Evolutionary conservation across 2,797 vertebrate genomes (phyloP).

Genomic region (Sebastiscus tertius): DNA sequence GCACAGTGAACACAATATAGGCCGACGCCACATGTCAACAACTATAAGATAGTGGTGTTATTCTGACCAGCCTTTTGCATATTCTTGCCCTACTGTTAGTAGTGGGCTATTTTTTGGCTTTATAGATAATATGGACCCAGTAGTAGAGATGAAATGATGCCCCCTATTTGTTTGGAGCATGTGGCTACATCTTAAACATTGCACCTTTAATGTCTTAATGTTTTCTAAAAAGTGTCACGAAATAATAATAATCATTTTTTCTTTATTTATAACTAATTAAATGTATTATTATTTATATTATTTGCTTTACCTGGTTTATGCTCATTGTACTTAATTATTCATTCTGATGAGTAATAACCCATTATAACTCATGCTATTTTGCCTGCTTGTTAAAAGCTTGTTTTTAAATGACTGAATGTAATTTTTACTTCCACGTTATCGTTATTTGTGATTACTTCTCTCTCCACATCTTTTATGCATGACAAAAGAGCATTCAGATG

Average conservation of each 20-base stretch:
- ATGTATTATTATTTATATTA: no score
- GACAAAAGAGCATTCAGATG: conserved; percentile 11
- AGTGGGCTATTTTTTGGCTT: no score
- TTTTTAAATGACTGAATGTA: background rate
- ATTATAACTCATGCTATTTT: background rate
- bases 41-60: no score
- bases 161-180: background rate
- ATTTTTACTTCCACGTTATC: background rate
- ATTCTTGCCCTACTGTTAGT: no score
- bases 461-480: background rate
- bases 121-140: no score
- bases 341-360: background rate
- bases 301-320: conserved; percentile 5
- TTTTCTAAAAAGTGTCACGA: background rate
- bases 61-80: no score
- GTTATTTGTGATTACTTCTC: background rate
- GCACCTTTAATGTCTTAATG: background rate
- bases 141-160: background rate
- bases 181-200: background rate
- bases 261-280: no score
- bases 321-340: background rate
- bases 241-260: accelerated
- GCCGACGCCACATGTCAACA: no score
- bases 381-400: background rate
- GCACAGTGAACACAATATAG: no score